phyloP scores from a whole-genome alignment of 1,140 invertebrate genomes.

The Orussus abietinus region DNA sequence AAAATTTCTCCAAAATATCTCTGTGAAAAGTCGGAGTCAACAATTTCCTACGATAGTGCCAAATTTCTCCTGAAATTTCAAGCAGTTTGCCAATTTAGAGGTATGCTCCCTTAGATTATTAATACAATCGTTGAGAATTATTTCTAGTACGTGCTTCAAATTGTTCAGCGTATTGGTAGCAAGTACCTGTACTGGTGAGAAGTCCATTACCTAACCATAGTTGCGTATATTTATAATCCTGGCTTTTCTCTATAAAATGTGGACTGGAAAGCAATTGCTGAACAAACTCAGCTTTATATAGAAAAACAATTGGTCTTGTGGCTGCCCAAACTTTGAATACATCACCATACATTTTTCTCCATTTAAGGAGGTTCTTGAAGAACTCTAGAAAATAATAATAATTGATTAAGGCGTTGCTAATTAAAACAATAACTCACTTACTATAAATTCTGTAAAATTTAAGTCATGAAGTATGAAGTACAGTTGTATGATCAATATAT shows the following conservation, averaged over 20 bases:
- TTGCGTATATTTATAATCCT: slow-evolving; percentile 60
- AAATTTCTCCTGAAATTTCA: slow-evolving; percentile 64
- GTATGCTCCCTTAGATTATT: no score
- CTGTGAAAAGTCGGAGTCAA: slow-evolving; percentile 78
- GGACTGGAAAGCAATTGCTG: slow-evolving; percentile 40
- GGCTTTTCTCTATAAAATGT: slow-evolving; percentile 60
- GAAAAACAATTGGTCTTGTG: slow-evolving; percentile 36
- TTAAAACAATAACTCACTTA: no score
- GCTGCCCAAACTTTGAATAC: slow-evolving; percentile 41
- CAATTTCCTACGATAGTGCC: slow-evolving; percentile 64
- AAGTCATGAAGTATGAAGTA: no score
- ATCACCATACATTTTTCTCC: slow-evolving; percentile 34
- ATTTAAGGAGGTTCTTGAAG: slow-evolving; percentile 30
- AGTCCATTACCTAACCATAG: slow-evolving; percentile 64
- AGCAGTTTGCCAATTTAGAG: no score
- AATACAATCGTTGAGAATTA: no score
- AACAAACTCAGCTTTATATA: slow-evolving; percentile 34
- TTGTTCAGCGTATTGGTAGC: no score
- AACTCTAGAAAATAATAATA: slow-evolving; percentile 40
- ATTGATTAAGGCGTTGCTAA: no score
- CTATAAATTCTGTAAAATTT: no score
- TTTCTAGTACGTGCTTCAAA: no score
- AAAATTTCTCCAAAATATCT: slow-evolving; percentile 67
- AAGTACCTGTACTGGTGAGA: slow-evolving; percentile 53
- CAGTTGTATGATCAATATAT: no score